Evolutionary conservation across 2,888 invertebrate species (phyloP).

Genomic region (Diarsia rubi): DNA sequence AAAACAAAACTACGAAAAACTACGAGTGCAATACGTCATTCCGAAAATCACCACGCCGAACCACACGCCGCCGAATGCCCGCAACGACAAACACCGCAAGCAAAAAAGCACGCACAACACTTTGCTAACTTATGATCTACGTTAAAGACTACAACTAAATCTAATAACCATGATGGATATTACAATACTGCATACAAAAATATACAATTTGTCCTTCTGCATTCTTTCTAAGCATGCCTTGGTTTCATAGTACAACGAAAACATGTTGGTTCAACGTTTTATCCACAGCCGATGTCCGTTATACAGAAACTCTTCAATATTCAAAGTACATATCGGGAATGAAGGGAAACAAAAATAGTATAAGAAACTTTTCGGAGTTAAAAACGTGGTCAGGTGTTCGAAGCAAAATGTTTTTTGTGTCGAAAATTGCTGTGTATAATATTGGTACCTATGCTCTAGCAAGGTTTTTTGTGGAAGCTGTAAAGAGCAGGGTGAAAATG

Average conservation of each 20-base stretch:
- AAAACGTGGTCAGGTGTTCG: constrained; percentile 64
- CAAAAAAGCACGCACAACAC: too few relatives aligned
- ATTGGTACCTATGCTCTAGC: constrained; percentile 41
- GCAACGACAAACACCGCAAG: too few relatives aligned
- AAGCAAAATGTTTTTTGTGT: constrained; percentile 53
- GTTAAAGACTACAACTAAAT: too few relatives aligned
- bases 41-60: too few relatives aligned
- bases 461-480: constrained; percentile 21
- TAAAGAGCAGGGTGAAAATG: constrained; percentile 18
- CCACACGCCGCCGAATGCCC: too few relatives aligned
- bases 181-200: not conserved
- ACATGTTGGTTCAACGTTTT: constrained; percentile 61
- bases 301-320: constrained; percentile 62
- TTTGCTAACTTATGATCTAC: too few relatives aligned
- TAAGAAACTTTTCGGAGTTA: constrained; percentile 54
- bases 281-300: constrained; percentile 60
- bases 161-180: too few relatives aligned
- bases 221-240: not conserved
- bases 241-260: constrained; percentile 43
- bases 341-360: constrained; percentile 53
- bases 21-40: too few relatives aligned
- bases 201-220: constrained; percentile 11
- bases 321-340: constrained; percentile 65
- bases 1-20: too few relatives aligned
- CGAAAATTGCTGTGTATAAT: constrained; percentile 47